phyloP scores from a whole-genome alignment of 1,140 invertebrate species.

The Heterodera carotae region DNA sequence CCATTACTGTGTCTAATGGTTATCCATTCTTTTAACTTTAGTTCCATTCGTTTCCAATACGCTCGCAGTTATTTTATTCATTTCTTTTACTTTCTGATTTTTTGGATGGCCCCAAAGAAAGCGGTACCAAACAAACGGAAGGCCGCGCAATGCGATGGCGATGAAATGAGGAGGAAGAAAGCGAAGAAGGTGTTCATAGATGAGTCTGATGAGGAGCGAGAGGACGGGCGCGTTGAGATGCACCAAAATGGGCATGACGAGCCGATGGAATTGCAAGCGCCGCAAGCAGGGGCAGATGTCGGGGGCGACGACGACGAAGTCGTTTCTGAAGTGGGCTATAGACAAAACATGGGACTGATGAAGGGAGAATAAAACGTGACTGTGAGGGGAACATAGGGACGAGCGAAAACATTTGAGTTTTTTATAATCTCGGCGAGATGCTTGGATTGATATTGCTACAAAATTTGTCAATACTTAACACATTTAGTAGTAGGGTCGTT shows the following conservation, averaged over 20 bases:
- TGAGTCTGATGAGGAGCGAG: background rate
- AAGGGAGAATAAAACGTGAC: too few relatives aligned
- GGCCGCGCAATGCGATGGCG: background rate
- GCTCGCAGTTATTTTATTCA: too few relatives aligned
- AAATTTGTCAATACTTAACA: too few relatives aligned
- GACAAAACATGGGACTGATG: too few relatives aligned
- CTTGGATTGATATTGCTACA: too few relatives aligned
- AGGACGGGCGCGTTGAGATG: background rate
- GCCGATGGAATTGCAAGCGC: background rate
- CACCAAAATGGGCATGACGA: background rate
- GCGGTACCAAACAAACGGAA: background rate
- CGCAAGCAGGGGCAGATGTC: too few relatives aligned
- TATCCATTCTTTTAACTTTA: background rate
- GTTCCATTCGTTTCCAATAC: background rate
- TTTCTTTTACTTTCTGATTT: too few relatives aligned
- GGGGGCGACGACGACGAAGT: slow-evolving; percentile 5
- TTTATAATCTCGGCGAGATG: too few relatives aligned
- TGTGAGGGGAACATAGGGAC: too few relatives aligned
- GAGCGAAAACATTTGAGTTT: too few relatives aligned
- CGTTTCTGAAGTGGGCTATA: slow-evolving; percentile 22
- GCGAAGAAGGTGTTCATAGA: slow-evolving; percentile 2
- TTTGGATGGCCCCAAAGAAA: background rate
- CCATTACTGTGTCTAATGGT: background rate
- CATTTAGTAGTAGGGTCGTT: background rate
- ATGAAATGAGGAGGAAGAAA: slow-evolving; percentile 4